Base-by-base conservation (phyloP, 2,888 invertebrate genomes). In the Pachydiplax longipennis region DNA sequence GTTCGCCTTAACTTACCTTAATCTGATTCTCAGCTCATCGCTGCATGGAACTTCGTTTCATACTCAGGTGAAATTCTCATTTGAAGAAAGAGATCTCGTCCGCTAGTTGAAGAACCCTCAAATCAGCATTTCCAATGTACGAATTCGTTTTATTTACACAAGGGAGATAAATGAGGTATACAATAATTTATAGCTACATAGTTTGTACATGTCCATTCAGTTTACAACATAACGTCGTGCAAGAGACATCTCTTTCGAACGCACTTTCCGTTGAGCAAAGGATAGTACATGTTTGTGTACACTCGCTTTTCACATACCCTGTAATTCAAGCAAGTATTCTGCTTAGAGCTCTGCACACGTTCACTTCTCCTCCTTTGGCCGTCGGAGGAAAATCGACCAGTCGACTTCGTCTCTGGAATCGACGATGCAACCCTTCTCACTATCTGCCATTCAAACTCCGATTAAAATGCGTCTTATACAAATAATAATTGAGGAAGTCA, bases 151-250 rank as follows among this genome's bases (percentile, higher is more conserved):
- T 87, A 87, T 87, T 61, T 87, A 87, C 87, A 87, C 61, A 87
- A 40, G 73, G 58, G 87, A 87, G 87, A 87, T 87, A 87, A 87
- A 87, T 87, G 87, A 87, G 87, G 87, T 87, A 87, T 87, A 87
- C 87, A 87, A 87, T 87, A 87, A 87, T 87, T 87, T 87, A 87
- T 61, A 87, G 31, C 87, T 87, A 87, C 87, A 87, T 87, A 61
- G 53, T 87, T 83, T 87, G 87, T 87, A 87, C 87, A 87, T 87
- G 61, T 61, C 37, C 37, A 87, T 61, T 87, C 61, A 58, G 87
- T 61, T 73, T 87, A 87, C 87, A 87, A 22, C 53, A 61, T 61
- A 65, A 61, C 61, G 87, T 37, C 58, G 87, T 87, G 87, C 61
- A 61, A 58, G 61, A 87, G 58, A 87, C 87, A 31, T 87, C 35